Evolutionary conservation across 1,140 invertebrate species (phyloP).

Genomic region (Hylaeus anthracinus): DNA sequence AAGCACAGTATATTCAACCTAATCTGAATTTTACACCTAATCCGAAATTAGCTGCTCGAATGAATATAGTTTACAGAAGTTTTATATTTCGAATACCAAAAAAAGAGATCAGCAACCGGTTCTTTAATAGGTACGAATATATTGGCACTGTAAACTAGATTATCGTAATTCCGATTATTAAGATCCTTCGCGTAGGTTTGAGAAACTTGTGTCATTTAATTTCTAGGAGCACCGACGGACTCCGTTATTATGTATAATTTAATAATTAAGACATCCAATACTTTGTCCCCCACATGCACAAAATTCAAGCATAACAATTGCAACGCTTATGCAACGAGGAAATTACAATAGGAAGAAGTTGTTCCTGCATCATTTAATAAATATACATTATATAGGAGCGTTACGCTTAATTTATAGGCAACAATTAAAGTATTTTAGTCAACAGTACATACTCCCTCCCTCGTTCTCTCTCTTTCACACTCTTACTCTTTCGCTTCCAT

Average conservation of each 20-base stretch:
- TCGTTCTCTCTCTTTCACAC: conserved; percentile 27
- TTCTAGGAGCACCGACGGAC: neutral
- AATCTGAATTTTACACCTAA: neutral
- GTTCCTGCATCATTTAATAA: conserved; percentile 19
- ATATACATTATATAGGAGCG: conserved; percentile 26
- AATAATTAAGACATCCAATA: conserved; percentile 20
- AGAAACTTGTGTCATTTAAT: conserved; percentile 4
- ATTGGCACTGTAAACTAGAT: conserved; percentile 38
- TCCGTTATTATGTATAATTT: conserved; percentile 10
- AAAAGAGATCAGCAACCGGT: neutral
- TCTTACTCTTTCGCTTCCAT: conserved; percentile 32
- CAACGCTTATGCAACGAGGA: conserved; percentile 50
- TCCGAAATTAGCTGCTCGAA: neutral
- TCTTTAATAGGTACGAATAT: neutral
- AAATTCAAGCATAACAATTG: conserved; percentile 47
- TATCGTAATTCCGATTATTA: conserved; percentile 6
- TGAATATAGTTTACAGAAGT: conserved; percentile 3
- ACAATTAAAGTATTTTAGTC: conserved; percentile 33
- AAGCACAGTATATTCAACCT: neutral
- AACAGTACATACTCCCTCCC: conserved; percentile 30
- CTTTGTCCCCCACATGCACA: conserved; percentile 17
- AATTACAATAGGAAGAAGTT: conserved; percentile 59
- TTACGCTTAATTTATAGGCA: conserved; percentile 48
- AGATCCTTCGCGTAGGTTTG: neutral
- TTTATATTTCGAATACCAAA: neutral